phyloP scores from a whole-genome alignment of 2,113 vertebrate species.

The Vidua macroura region DNA sequence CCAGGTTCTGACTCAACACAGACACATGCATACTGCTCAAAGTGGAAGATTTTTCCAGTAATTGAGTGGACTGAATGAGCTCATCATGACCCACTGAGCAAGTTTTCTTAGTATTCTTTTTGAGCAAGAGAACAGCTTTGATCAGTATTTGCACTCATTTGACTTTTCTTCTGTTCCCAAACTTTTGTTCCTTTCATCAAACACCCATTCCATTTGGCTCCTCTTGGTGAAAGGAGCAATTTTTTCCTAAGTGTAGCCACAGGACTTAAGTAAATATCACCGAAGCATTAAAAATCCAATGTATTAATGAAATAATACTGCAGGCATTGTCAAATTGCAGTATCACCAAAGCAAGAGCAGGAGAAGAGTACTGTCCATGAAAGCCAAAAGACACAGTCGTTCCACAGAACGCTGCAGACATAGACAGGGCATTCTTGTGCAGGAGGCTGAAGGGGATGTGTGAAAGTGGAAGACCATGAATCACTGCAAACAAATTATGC shows the following conservation, averaged over 20 bases:
- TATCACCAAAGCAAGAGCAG: neutral
- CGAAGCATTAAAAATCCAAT: neutral
- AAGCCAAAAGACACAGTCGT: fast-evolving
- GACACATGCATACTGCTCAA: slow-evolving; percentile 30
- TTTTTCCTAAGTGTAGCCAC: neutral
- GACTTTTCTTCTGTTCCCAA: slow-evolving; percentile 50
- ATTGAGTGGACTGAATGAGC: slow-evolving; percentile 51
- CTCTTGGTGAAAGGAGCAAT: neutral
- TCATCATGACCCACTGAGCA: slow-evolving; percentile 61
- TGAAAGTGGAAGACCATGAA: slow-evolving; percentile 7
- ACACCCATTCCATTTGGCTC: neutral
- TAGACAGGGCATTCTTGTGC: neutral
- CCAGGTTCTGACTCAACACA: slow-evolving; percentile 64
- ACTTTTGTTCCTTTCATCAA: slow-evolving; percentile 33
- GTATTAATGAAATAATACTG: neutral
- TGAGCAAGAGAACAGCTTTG: slow-evolving; percentile 40
- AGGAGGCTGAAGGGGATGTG: neutral
- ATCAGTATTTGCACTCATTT: slow-evolving; percentile 36
- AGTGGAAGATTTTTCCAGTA: slow-evolving; percentile 66
- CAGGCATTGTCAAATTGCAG: neutral
- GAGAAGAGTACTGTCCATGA: neutral
- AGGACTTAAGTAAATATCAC: slow-evolving; percentile 1
- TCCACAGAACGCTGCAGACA: neutral
- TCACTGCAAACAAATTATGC: slow-evolving; percentile 5
- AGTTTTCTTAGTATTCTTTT: slow-evolving; percentile 48